Evolutionary conservation across 2,797 vertebrate genomes (phyloP).

Genomic region (Pseudocheirus occidentalis): DNA sequence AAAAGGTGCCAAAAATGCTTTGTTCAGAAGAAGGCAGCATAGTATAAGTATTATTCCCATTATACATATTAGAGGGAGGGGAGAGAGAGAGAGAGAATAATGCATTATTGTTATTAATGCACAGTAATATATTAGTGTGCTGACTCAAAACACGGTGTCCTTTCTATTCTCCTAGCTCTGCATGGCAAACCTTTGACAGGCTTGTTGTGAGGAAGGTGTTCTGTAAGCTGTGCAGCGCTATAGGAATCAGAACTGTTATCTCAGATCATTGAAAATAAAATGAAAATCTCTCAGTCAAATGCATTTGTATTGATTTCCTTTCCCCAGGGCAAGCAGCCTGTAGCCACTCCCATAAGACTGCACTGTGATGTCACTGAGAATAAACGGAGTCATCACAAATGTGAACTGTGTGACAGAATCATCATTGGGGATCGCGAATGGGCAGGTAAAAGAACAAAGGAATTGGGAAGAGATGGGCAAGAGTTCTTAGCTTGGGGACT

Average conservation of each 20-base stretch:
- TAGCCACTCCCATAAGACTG: slow-evolving; percentile 85
- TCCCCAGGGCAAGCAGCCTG: slow-evolving; percentile 86
- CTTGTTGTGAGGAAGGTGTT: background rate
- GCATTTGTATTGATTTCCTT: fast-evolving
- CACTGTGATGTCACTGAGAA: slow-evolving; percentile 82
- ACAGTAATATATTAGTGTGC: background rate
- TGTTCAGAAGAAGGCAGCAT: background rate
- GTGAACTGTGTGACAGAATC: slow-evolving; percentile 90
- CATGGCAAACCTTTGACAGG: background rate
- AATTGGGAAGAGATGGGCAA: background rate
- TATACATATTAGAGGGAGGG: background rate
- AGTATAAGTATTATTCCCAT: background rate
- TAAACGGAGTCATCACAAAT: slow-evolving; percentile 88
- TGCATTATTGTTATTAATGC: too few relatives aligned
- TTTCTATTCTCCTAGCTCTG: background rate
- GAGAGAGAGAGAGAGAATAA: background rate
- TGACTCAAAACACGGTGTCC: background rate
- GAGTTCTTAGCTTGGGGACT: slow-evolving; percentile 16
- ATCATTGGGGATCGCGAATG: slow-evolving; percentile 97
- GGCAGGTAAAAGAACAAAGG: slow-evolving; percentile 86
- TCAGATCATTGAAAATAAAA: slow-evolving; percentile 55
- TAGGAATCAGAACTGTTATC: background rate
- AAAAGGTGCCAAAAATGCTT: background rate
- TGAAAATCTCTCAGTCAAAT: slow-evolving; percentile 30
- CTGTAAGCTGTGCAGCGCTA: background rate